phyloP scores from a whole-genome alignment of 2,113 vertebrate species.

The Machaerirhynchus nigripectus region DNA sequence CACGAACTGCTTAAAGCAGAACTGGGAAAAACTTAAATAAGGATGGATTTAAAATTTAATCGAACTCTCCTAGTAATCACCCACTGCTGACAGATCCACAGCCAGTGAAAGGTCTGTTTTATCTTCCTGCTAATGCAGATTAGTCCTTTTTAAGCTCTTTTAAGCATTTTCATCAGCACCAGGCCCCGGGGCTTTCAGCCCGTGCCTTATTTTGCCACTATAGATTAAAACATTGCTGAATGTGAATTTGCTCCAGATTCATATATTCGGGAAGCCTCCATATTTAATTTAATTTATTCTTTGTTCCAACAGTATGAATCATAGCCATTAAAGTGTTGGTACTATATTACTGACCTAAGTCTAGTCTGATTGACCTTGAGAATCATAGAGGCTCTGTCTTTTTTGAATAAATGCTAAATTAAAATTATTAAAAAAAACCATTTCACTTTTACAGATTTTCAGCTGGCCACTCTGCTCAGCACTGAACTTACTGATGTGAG shows the following conservation, averaged over 20 bases:
- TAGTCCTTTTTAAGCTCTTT: neutral
- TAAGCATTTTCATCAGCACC: neutral
- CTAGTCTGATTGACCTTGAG: neutral
- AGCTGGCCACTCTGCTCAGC: neutral
- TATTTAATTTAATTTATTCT: neutral
- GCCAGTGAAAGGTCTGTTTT: neutral
- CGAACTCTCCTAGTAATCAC: neutral
- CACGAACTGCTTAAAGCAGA: neutral
- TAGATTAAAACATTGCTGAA: neutral
- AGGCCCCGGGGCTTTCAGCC: neutral
- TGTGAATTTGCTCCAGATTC: neutral
- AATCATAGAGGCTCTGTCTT: neutral
- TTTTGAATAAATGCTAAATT: neutral
- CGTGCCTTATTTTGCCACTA: neutral
- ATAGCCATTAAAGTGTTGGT: neutral
- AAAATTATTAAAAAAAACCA: neutral
- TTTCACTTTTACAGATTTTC: neutral
- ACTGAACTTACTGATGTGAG: neutral
- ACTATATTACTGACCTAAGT: neutral
- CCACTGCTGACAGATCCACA: neutral
- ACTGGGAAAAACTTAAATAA: neutral
- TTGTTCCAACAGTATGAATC: neutral
- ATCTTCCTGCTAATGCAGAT: conserved; percentile 3
- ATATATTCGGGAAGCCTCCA: neutral
- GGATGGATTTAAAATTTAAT: conserved; percentile 23